Evolutionary conservation across 2,888 invertebrate genomes (phyloP).

Genomic region (Drosophila lacicola): DNA sequence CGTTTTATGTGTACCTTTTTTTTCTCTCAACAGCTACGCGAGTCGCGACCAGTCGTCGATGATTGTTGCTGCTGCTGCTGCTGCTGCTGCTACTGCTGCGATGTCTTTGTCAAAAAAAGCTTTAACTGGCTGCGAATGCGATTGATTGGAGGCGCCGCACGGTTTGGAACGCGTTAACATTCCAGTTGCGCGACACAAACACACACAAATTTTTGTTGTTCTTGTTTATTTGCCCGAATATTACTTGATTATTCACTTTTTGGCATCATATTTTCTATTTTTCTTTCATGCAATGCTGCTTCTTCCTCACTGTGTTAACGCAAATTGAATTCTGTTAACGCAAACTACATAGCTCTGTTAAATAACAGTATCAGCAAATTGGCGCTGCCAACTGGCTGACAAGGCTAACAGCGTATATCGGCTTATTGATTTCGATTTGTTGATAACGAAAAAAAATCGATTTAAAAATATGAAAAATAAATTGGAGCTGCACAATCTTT

Average conservation of each 20-base stretch:
- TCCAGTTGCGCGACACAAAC: conserved; percentile 42
- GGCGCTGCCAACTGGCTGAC: conserved; percentile 39
- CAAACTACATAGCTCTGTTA: conserved; percentile 19
- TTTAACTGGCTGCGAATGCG: conserved; percentile 12
- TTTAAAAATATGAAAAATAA: background rate
- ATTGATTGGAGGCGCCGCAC: conserved; percentile 39
- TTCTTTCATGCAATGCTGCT: conserved; percentile 57
- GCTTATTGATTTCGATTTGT: conserved; percentile 12
- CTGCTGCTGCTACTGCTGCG: conserved; percentile 28
- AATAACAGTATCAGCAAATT: conserved; percentile 22
- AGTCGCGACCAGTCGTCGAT: conserved; percentile 44
- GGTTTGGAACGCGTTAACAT: conserved; percentile 47
- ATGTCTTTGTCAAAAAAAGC: conserved; percentile 50
- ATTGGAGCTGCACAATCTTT: background rate
- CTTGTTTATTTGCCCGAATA: conserved; percentile 37
- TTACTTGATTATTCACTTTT: conserved; percentile 66
- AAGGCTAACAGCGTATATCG: conserved; percentile 8
- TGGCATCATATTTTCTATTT: conserved; percentile 71
- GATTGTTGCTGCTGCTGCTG: conserved; percentile 47
- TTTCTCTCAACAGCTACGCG: conserved; percentile 32
- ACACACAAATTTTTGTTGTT: conserved; percentile 37
- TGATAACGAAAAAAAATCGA: conserved; percentile 15
- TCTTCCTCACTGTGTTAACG: conserved; percentile 41
- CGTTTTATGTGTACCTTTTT: conserved; percentile 63
- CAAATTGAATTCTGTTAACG: conserved; percentile 37